These are phyloP conservation scores for Harpalus rubripes DNA, from an alignment of 2,888 invertebrate species.

Conservation along the genomic window DNA sequence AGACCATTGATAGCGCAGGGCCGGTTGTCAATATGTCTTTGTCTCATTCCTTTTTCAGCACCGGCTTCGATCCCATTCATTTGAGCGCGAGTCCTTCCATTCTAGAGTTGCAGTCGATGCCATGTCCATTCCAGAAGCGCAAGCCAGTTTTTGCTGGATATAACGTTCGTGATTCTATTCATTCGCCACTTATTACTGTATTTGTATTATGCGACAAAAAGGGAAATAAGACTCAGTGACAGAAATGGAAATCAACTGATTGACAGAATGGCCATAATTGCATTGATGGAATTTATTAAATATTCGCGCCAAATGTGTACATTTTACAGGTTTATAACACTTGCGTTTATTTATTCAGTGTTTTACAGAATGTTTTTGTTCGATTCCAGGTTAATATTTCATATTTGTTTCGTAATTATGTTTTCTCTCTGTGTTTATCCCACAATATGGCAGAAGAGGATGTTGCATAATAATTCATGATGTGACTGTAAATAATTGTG, in stretches of 20 bases:
- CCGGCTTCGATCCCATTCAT: conserved; percentile 21
- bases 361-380: too few species aligned
- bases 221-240: conserved; percentile 5
- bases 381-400: too few species aligned
- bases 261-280: conserved; percentile 2
- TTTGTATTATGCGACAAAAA: conserved; percentile 18
- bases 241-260: neutral
- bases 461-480: too few species aligned
- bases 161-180: conserved; percentile 25
- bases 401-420: too few species aligned
- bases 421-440: too few species aligned
- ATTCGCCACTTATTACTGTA: conserved; percentile 21
- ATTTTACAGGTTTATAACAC: neutral
- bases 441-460: too few species aligned
- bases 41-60: conserved; percentile 29
- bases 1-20: conserved; percentile 28
- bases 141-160: conserved; percentile 27
- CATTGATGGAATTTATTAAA: neutral
- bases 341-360: neutral
- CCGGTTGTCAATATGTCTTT: conserved; percentile 40
- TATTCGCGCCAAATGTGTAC: neutral
- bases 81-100: conserved; percentile 18
- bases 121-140: neutral
- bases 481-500: too few species aligned
- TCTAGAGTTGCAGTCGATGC: neutral